phyloP scores from a whole-genome alignment of 2,888 invertebrate species.

The Alsophila aescularia region DNA sequence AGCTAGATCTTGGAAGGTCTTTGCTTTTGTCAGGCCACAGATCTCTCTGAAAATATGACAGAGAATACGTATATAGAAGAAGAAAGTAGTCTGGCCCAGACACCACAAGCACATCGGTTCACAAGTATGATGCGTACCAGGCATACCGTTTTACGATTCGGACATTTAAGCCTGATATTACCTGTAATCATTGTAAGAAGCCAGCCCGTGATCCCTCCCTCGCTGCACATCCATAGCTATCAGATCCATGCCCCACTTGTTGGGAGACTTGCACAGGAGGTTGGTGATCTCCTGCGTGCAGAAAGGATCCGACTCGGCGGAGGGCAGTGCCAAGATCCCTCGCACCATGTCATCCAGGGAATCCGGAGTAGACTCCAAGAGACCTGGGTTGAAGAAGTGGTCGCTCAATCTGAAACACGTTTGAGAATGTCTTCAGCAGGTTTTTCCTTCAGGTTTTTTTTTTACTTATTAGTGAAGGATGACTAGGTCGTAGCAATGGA shows the following conservation, averaged over 20 bases:
- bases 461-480: too few relatives aligned
- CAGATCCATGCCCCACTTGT: conserved; percentile 84
- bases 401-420: conserved; percentile 76
- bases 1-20: conserved; percentile 87
- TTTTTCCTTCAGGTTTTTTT: too few relatives aligned
- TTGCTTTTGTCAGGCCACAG: conserved; percentile 89
- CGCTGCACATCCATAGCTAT: conserved; percentile 87
- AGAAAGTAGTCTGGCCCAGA: too few relatives aligned
- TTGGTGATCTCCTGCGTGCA: conserved; percentile 79
- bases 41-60: conserved; percentile 90
- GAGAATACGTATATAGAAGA: too few relatives aligned
- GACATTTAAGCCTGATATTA: too few relatives aligned
- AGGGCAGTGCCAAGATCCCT: conserved; percentile 82
- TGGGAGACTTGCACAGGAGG: conserved; percentile 74
- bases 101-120: too few relatives aligned
- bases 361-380: conserved; percentile 75
- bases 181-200: conserved; percentile 87
- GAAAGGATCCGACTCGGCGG: conserved; percentile 83
- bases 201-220: conserved; percentile 87
- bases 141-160: too few relatives aligned
- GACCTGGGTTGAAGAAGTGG: conserved; percentile 82
- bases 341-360: conserved; percentile 83
- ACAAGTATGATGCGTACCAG: too few relatives aligned
- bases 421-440: too few relatives aligned
- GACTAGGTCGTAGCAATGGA: too few relatives aligned